Evolutionary conservation across 2,888 invertebrate species (phyloP).

Genomic region (Rhyacophila evoluta): DNA sequence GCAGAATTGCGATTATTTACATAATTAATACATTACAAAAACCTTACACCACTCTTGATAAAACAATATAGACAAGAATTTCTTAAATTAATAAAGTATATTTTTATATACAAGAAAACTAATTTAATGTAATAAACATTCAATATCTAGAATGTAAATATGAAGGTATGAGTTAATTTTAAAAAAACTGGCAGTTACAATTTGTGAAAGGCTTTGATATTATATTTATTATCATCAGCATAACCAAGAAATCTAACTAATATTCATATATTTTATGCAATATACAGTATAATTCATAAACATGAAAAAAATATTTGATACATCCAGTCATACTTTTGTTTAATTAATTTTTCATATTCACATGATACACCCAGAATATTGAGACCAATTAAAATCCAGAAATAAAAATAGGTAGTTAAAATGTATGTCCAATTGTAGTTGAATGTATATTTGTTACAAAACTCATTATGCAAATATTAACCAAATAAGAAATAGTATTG

Average conservation of each 20-base stretch:
- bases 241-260: not conserved
- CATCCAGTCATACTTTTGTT: no score
- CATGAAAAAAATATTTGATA: no score
- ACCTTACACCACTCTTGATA: not conserved
- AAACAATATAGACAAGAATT: not conserved
- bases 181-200: not conserved
- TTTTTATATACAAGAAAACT: not conserved
- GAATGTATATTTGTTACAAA: not conserved
- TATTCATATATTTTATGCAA: not conserved
- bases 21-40: not conserved
- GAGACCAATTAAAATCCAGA: no score
- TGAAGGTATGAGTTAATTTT: not conserved
- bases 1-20: no score
- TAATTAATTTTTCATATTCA: no score
- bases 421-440: not conserved
- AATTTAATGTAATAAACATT: not conserved
- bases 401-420: not conserved
- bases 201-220: not conserved
- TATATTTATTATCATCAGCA: not conserved
- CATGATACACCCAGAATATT: not conserved
- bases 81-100: not conserved
- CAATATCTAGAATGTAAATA: not conserved
- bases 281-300: no score
- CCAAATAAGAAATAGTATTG: constrained; percentile 92
- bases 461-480: constrained; percentile 81